Base-by-base conservation (phyloP, 2,113 vertebrate species). In the Ictidomys tridecemlineatus region DNA sequence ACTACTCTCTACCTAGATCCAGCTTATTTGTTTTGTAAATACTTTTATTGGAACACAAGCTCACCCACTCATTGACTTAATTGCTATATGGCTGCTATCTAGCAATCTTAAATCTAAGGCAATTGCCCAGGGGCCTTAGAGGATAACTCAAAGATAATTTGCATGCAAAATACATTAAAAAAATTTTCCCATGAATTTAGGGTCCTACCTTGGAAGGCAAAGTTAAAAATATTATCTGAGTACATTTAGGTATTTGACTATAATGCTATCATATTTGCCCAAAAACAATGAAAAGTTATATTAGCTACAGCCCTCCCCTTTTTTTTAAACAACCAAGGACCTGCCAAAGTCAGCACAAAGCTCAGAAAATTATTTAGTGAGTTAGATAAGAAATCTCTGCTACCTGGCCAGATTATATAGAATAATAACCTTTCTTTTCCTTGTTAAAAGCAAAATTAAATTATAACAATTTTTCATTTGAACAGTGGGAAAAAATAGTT, bases 321-420 rank as follows among this genome's bases (percentile, higher is more conserved):
- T 32, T 32, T 65, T 72, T 56, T 9, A 37, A 37, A 39, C 8
- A n/a, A 88, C 63, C n/a, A 72, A 72, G 42, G 28, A 11, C 32
- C 39, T 76, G 48, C 13, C 85, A 26, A 28, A 48, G 48, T 69
- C 58, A 93, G 32, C 32, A 74, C 26, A 87, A 83, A 95, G 63
- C 37, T 58, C 61, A 28, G 51, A 56, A 78, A 91, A 72, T 63
- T 77, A 48, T 91, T 91, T 42, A 67, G 28, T 51, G 48, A 13
- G n/a, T 73, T 65, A 86, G 51, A 88, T 91, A 72, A 73, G 16
- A 45, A 63, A 93, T 91, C n/a, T 91, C 48, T 92, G 70, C n/a
- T 91, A 34, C 37, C 42, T 78, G 77, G n/a, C 8, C 63, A 95
- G 63, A 79, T 93, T 45, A 83, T 67, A 76, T 22, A 58, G 45